These are phyloP conservation scores for Rapana venosa DNA, from an alignment of 2,888 invertebrate species.

Conservation along the genomic window DNA sequence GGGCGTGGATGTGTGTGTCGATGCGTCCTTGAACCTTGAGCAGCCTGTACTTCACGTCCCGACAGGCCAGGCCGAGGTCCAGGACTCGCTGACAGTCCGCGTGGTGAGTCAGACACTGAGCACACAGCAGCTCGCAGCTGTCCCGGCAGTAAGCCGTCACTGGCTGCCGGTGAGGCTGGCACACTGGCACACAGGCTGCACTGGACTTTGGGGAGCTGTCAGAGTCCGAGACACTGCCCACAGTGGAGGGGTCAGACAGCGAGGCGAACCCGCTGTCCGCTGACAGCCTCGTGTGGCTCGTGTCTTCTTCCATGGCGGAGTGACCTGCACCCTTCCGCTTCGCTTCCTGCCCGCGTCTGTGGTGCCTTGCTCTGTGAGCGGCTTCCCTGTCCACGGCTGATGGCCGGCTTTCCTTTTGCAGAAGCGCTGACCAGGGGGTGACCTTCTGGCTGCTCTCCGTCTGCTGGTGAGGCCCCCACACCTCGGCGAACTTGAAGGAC, in stretches of 20 bases:
- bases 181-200: not conserved
- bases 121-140: slow-evolving; percentile 13
- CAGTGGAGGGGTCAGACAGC: not conserved
- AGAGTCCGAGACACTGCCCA: not conserved
- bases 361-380: not conserved
- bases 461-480: not conserved
- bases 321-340: too few relatives aligned
- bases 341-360: too few relatives aligned
- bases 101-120: not conserved
- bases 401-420: not conserved
- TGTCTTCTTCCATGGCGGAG: too few relatives aligned
- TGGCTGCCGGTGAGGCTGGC: not conserved
- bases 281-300: not conserved
- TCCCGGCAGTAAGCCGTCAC: slow-evolving; percentile 23
- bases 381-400: too few relatives aligned
- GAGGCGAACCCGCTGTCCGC: slow-evolving; percentile 32
- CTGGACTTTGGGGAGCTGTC: not conserved
- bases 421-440: not conserved
- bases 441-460: too few relatives aligned
- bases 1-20: not conserved
- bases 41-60: slow-evolving; percentile 27
- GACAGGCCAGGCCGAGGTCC: slow-evolving; percentile 17
- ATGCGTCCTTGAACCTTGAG: slow-evolving; percentile 11
- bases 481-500: not conserved
- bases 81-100: slow-evolving; percentile 20